Evolutionary conservation across 2,797 vertebrate species (phyloP).

Genomic region (Gymnodraco acuticeps): DNA sequence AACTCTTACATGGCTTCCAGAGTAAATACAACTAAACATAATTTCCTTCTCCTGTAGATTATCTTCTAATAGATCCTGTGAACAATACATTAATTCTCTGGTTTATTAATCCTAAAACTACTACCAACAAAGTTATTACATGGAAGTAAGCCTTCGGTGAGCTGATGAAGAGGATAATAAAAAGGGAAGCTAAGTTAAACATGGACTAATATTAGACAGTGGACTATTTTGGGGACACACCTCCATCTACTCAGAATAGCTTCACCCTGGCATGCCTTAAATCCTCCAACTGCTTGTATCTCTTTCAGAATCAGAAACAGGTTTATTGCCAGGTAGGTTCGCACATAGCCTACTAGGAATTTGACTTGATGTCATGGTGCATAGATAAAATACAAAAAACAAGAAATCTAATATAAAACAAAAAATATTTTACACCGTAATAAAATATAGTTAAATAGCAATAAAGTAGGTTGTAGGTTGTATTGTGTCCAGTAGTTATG

Average conservation of each 20-base stretch:
- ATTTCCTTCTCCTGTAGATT: background rate
- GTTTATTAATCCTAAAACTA: background rate
- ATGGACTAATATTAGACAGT: constrained; percentile 45
- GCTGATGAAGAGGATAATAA: constrained; percentile 10
- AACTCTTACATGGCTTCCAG: constrained; percentile 3
- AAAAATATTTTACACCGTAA: no score
- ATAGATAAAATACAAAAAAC: no score
- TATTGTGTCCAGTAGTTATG: constrained; percentile 30
- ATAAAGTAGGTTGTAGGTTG: background rate
- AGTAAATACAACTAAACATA: constrained; percentile 7
- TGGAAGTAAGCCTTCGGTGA: background rate
- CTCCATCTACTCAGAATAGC: constrained; percentile 22
- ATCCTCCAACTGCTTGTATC: constrained; percentile 21
- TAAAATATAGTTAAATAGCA: no score
- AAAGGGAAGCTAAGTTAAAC: constrained; percentile 37
- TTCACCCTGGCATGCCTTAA: constrained; percentile 15
- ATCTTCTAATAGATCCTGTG: constrained; percentile 2
- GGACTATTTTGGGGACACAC: constrained; percentile 39
- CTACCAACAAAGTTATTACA: background rate
- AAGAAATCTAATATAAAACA: no score
- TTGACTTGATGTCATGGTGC: no score
- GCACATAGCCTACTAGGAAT: no score
- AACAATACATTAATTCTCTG: background rate
- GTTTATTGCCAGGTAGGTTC: no score
- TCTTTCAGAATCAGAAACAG: background rate